Percentiles rank a stretch among this genome's conserved stretches.
These are phyloP conservation scores for Todus mexicanus DNA, from an alignment of 2,797 vertebrate species.

Conservation along the genomic window DNA sequence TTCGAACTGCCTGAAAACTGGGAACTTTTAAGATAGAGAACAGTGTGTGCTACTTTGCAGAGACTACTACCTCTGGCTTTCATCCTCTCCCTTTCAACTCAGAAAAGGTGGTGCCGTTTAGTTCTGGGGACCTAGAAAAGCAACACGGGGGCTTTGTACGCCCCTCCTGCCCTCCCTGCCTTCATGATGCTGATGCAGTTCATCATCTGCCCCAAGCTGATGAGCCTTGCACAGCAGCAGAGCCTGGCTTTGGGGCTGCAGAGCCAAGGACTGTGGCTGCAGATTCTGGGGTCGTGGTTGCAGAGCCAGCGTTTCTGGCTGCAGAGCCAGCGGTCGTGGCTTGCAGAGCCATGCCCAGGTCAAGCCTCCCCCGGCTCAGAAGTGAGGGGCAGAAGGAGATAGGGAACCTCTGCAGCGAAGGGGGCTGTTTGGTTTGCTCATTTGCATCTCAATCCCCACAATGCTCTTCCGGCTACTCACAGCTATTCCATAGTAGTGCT, in stretches of 20 bases:
- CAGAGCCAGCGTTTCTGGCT: not conserved
- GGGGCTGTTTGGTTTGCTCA: constrained; percentile 52
- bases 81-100: not conserved
- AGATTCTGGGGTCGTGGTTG: not conserved
- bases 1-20: constrained; percentile 24
- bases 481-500: constrained; percentile 69
- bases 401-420: constrained; percentile 40
- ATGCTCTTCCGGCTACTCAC: constrained; percentile 71
- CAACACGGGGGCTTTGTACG: not conserved
- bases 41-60: not conserved
- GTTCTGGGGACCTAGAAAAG: not conserved
- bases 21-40: not conserved
- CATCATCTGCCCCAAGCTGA: not conserved
- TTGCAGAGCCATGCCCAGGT: not conserved
- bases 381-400: constrained; percentile 55
- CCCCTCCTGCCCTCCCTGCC: not conserved
- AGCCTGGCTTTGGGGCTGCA: not conserved
- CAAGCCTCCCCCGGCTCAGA: constrained; percentile 1
- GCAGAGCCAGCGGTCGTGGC: not conserved
- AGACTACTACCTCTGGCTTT: not conserved
- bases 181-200: not conserved
- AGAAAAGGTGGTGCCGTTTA: not conserved
- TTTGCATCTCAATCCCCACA: constrained; percentile 72
- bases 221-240: not conserved
- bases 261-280: not conserved